Evolutionary conservation across 2,888 invertebrate genomes (phyloP), one percentile per base, ranked within the genome.

Genomic region (Sminthurides aquaticus): DNA sequence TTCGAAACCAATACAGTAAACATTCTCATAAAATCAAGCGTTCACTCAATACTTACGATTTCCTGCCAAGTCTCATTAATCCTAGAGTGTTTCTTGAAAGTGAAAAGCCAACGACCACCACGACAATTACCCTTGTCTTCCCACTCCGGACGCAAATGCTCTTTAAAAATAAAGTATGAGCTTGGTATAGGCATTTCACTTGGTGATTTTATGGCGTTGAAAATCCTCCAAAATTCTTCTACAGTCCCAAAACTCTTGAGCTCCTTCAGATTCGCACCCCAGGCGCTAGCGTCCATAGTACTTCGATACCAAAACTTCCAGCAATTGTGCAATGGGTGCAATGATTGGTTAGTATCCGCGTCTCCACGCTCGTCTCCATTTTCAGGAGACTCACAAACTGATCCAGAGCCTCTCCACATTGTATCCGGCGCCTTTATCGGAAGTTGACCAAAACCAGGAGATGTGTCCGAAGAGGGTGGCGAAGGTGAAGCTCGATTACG

Each of bases 161-260:
- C 84, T 77, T 89, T 90, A 78, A 90, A 90, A 71, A 89, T 82
- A 1, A 88, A 87, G 34, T 57, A 57, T 2, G 62, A 62, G 20
- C 27, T 52, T 3, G 92, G 91, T 77, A 86, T 85, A 72, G 86
- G 85, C 66, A 95, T 80, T 77, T 90, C 91, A 71, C 90, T 91
- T 0, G 91, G 89, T 73, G 86, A 82, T 80, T 91, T 91, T 75
- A 94, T 91, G 76, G 93, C 91, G 78, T 93, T 92, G 81, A 90
- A 92, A 70, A 94, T 80, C 78, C 92, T 93, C 98, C 98, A 98
- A 79, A 99, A 99, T 80, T 97, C 97, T 84, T 99, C 98, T 28
- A 95, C 96, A n/a, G 94, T 94, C 78, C 91, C 88, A 79, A 99
- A 94, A 72, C 90, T 90, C 62, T 92, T 91, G 60, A 98, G 88